phyloP scores from a whole-genome alignment of 2,888 invertebrate genomes.

The Listrodromus nycthemerus region DNA sequence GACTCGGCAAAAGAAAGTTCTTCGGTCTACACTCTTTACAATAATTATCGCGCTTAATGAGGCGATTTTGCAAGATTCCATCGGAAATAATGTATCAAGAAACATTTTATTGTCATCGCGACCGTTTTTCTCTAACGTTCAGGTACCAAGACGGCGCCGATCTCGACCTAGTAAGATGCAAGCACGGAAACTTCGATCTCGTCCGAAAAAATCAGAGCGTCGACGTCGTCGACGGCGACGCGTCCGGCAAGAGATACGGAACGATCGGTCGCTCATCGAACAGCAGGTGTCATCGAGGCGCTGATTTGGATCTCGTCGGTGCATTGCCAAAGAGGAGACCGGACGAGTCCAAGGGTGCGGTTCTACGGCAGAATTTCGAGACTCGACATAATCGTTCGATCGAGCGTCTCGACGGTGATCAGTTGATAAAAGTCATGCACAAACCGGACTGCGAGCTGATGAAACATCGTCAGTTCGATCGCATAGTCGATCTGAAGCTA shows the following conservation, averaged over 20 bases:
- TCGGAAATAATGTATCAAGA: neutral
- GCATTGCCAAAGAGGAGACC: constrained; percentile 78
- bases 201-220: constrained; percentile 75
- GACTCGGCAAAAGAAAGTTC: neutral
- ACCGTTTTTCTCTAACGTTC: neutral
- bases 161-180: constrained; percentile 79
- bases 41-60: neutral
- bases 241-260: constrained; percentile 72
- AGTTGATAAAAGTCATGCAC: constrained; percentile 77
- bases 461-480: constrained; percentile 76
- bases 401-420: constrained; percentile 69
- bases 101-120: neutral
- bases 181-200: constrained; percentile 78
- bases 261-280: constrained; percentile 62
- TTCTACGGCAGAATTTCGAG: constrained; percentile 53
- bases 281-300: constrained; percentile 73
- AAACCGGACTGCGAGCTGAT: constrained; percentile 80
- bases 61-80: neutral
- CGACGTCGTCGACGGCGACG: constrained; percentile 71
- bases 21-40: neutral
- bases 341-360: constrained; percentile 64
- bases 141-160: constrained; percentile 80
- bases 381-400: constrained; percentile 55
- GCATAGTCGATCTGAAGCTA: constrained; percentile 76
- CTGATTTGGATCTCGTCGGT: constrained; percentile 79